Conservation (phyloP, 2,888 invertebrate species). For the Drosophila mercatorum region DNA sequence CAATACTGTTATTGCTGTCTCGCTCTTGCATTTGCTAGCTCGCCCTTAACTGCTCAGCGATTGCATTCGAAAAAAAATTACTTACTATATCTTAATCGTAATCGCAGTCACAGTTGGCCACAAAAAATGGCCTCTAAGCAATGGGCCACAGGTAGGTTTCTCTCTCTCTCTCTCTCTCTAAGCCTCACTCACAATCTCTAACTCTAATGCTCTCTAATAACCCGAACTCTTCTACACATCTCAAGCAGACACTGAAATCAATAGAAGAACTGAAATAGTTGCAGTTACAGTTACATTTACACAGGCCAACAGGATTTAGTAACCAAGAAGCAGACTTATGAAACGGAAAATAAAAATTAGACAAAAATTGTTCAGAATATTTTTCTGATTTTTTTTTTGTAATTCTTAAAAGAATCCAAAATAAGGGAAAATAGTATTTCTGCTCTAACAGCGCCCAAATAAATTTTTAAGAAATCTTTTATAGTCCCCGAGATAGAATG, state of each 20-base stretch:
- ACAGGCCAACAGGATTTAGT: background rate
- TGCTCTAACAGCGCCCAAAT: background rate
- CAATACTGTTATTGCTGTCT: slow-evolving; percentile 65
- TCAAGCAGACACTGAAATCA: slow-evolving; percentile 9
- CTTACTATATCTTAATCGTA: slow-evolving; percentile 29
- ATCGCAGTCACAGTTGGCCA: slow-evolving; percentile 41
- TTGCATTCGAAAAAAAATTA: slow-evolving; percentile 38
- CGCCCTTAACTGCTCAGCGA: slow-evolving; percentile 53
- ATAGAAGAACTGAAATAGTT: slow-evolving; percentile 1
- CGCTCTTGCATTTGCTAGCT: slow-evolving; percentile 73
- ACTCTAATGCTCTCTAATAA: slow-evolving; percentile 25
- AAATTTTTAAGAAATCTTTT: background rate
- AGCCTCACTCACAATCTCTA: slow-evolving; percentile 27
- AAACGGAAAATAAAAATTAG: background rate
- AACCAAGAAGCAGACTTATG: background rate
- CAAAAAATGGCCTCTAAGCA: slow-evolving; percentile 23
- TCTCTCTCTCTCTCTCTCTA: slow-evolving; percentile 55
- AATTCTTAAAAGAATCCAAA: too few relatives aligned
- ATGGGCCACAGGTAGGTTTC: slow-evolving; percentile 67
- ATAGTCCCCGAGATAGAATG: background rate
- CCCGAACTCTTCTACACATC: slow-evolving; percentile 32
- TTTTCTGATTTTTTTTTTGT: background rate
- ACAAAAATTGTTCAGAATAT: background rate
- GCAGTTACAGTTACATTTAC: background rate
- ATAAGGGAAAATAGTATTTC: background rate